These are phyloP conservation scores for Poecile atricapillus DNA, from an alignment of 2,113 vertebrate species.

Conservation along the genomic window DNA sequence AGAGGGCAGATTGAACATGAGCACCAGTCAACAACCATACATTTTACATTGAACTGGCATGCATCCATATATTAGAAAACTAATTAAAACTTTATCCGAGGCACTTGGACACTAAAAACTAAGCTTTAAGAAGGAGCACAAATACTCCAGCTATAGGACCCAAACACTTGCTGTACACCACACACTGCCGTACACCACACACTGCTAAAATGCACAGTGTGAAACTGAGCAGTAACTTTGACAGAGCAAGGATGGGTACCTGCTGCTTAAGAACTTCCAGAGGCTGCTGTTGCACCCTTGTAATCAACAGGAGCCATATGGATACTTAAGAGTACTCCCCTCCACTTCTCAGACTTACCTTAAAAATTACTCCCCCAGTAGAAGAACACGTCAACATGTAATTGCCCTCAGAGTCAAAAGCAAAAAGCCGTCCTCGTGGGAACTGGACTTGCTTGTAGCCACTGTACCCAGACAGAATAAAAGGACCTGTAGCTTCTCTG, in stretches of 20 bases:
- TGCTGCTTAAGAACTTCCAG: background rate
- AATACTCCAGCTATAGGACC: background rate
- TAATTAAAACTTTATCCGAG: background rate
- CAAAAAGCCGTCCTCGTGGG: conserved; percentile 90
- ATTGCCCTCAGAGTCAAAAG: conserved; percentile 95
- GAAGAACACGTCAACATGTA: conserved; percentile 92
- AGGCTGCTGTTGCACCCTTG: background rate
- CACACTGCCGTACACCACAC: background rate
- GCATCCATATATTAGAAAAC: background rate
- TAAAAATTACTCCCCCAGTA: conserved; percentile 87
- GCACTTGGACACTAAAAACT: background rate
- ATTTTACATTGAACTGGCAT: background rate
- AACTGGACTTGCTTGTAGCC: conserved; percentile 97
- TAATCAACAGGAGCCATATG: background rate
- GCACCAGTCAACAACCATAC: background rate
- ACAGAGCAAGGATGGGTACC: background rate
- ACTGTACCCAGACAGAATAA: conserved; percentile 92
- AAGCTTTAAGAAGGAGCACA: background rate
- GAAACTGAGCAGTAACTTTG: background rate
- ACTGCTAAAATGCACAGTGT: background rate
- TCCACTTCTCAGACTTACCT: conserved; percentile 69
- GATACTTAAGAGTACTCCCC: background rate
- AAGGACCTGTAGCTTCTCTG: conserved; percentile 90
- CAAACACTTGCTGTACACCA: background rate
- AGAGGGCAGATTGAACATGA: background rate